These are phyloP conservation scores for Cryptoprocta ferox DNA, from an alignment of 2,797 vertebrate genomes.

Conservation along the genomic window DNA sequence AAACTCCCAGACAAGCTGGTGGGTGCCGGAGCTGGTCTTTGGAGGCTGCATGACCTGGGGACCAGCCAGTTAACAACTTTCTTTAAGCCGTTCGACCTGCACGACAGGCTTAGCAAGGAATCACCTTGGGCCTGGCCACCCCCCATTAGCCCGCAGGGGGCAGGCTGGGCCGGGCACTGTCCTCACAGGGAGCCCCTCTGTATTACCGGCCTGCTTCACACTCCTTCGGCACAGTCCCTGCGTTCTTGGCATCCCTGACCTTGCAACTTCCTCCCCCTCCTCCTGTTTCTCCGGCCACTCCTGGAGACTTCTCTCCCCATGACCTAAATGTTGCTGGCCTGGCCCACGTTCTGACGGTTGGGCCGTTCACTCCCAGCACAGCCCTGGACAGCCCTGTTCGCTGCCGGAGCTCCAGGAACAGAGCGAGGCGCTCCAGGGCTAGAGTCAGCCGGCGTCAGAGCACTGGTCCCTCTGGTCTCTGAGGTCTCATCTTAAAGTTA, in stretches of 20 bases:
- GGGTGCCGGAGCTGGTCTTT: not conserved
- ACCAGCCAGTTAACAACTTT: not conserved
- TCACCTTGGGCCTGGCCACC: not conserved
- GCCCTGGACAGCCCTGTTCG: not conserved
- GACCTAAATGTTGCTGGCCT: not conserved
- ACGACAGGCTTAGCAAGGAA: not conserved
- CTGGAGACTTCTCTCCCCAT: not conserved
- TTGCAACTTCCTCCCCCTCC: not conserved
- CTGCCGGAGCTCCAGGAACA: not conserved
- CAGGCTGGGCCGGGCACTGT: not conserved
- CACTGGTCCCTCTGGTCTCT: not conserved
- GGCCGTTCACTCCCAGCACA: not conserved
- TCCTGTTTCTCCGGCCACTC: not conserved
- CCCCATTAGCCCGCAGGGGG: not conserved
- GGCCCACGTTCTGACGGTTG: fast-evolving
- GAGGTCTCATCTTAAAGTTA: not conserved
- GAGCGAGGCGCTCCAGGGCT: fast-evolving
- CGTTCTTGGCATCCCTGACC: not conserved
- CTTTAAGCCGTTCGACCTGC: not conserved
- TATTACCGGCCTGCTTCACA: not conserved
- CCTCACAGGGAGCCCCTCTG: not conserved
- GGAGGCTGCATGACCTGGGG: not conserved
- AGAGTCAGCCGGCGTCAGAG: not conserved
- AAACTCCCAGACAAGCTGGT: not conserved
- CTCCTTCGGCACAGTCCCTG: fast-evolving